Base-by-base conservation (phyloP, 2,888 invertebrate genomes). In the Hydropsyche betteni region DNA sequence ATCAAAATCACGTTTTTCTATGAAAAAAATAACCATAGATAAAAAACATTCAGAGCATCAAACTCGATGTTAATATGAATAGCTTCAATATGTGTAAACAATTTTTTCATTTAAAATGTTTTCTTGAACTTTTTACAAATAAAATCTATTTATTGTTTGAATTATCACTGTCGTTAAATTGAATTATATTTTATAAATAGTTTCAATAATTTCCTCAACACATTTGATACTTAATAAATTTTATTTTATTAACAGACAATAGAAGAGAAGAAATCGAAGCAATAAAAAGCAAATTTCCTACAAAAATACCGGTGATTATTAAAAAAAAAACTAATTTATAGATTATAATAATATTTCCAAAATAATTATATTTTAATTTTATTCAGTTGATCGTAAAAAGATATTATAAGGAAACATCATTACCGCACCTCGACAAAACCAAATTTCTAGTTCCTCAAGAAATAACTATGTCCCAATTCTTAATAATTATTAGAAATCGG, bases 381-480 rank as follows among this genome's bases (percentile, higher is more conserved):
- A 85, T 74, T 10, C 88, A 95, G 92, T 90, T 96, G 78, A 93
- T 96, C 81, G 93, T 96, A 55, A 94, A 95, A 84, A 88, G 93
- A 82, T 95, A 92, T 82, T 88, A 90, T 81, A 94, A 92, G 82
- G 96, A 96, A 84, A 90, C 89, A 80, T 89, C 88, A 80, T 86
- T 96, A 77, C 95, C 95, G 8, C 84, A 90, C 12, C 83, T 96
- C 83, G 94, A 94, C 83, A 96, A 95, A 86, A 91, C 92, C 0
- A 96, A 96, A 84, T 96, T 94, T 85, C 85, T 96, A 81, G 95
- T 96, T 12, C 96, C 96, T 1, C 93, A 94, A 88, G 95, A 95
- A 83, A 90, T 95, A 68, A 93, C 95, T 0, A 93, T 96, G 91
- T 94, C 95, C 69, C 95, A 96, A 85, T 94, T 96, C 82, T 88